Conservation (phyloP, 2,797 vertebrate species). For the Coracias cyanogaster region DNA sequence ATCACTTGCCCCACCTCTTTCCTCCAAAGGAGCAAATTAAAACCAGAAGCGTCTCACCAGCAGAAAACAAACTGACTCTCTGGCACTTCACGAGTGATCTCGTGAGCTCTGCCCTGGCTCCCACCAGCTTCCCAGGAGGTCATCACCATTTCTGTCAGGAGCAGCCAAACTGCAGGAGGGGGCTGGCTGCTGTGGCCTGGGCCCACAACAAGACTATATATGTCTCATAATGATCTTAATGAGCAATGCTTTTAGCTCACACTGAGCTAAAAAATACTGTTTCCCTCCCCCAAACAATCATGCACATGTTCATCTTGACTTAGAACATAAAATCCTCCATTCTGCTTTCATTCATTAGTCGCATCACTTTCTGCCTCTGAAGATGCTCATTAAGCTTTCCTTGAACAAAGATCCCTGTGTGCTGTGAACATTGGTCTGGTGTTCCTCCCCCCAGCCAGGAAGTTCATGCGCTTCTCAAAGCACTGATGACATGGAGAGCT, state of each 20-base stretch:
- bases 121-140: not conserved
- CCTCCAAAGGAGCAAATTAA: not conserved
- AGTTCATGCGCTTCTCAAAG: not conserved
- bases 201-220: not conserved
- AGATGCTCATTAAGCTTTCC: slow-evolving; percentile 18
- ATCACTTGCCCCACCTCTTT: not conserved
- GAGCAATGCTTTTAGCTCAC: not conserved
- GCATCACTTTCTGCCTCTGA: not conserved
- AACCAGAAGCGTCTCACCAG: not conserved
- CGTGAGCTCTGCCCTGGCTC: not conserved
- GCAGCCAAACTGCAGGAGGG: not conserved
- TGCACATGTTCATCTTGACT: not conserved
- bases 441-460: not conserved
- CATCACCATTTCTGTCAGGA: not conserved
- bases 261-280: not conserved
- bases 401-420: not conserved
- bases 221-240: not conserved
- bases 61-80: not conserved
- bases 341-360: not conserved
- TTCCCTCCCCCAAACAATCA: not conserved
- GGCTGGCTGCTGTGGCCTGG: not conserved
- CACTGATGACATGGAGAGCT: not conserved
- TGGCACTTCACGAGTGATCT: not conserved
- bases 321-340: not conserved
- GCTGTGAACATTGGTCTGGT: not conserved